Base-by-base conservation (phyloP, 2,797 vertebrate genomes). In the Ibycter americanus region DNA sequence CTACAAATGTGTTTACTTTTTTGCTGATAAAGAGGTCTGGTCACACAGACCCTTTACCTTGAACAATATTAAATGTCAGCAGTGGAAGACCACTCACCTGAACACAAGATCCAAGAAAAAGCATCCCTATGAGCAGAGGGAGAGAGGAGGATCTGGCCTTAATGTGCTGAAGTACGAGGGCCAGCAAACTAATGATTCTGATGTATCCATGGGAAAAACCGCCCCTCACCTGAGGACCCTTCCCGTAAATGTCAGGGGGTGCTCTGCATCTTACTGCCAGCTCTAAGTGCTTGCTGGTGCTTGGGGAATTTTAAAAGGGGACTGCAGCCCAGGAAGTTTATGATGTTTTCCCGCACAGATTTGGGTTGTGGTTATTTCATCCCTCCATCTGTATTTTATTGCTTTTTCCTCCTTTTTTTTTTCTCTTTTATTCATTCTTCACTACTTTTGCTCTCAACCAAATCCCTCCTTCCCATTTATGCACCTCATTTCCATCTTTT, bases 1-100 rank as follows among this genome's bases (percentile, higher is more conserved):
- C 76, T 88, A 46, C 83, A 93, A 85, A 93, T 88, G 63, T 89
- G 76, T 87, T 82, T 96, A 86, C 65, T 59, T 79, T 88, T 95
- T 76, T 68, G 6, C 56, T 96, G 87, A 91, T 84, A 89, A 94
- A 93, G 66, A 95, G 68, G 34, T 88, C 76, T 93, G 54, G 86
- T 95, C 90, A 83, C 76, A 91, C 11, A 91, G 29, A 32, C 55
- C 77, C 55, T 96, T 91, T 88, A 49, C 80, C 77, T 92, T 84
- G 70, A 82, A 90, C 62, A 82, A 51, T 79, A 87, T 84, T 94
- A 63, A 87, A 84, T 67, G 66, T 79, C 73, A 70, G 44, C 44
- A 79, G 20, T 67, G 70, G 77, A 93, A 91, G 80, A 77, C 49
- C 29, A 34, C 52, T 93, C 63, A 83, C 52, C 61, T 79, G 55